A percentile compares a stretch with the other conserved stretches of the same genome.
Conservation (phyloP, 1,140 invertebrate species). For the Eumeta japonica region DNA sequence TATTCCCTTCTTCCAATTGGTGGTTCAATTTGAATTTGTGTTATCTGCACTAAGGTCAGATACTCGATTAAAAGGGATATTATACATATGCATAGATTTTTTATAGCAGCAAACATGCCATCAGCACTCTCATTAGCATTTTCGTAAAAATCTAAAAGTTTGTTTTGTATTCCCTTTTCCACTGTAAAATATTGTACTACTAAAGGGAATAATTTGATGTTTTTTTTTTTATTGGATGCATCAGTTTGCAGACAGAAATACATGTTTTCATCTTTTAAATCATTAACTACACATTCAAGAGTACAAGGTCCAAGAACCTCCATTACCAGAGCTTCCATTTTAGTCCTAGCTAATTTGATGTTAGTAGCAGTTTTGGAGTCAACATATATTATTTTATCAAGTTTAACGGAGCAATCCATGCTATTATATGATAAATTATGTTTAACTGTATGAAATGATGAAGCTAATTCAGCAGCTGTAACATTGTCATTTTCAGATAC, state of each 20-base stretch:
- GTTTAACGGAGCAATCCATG: too few species aligned
- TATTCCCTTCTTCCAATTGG: too few species aligned
- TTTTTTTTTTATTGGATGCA: constrained; percentile 4
- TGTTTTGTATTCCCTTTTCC: constrained; percentile 3
- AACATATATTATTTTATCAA: constrained; percentile 1
- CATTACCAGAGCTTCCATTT: constrained; percentile 2
- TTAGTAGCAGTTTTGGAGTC: constrained; percentile 3
- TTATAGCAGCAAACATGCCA: constrained; percentile 13
- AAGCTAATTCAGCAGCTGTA: constrained; percentile 3
- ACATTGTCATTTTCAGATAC: constrained; percentile 4
- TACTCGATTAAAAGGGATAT: constrained; percentile 5
- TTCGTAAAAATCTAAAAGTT: constrained; percentile 4
- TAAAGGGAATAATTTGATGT: too few species aligned
- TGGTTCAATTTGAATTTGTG: too few species aligned
- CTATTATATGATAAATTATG: too few species aligned
- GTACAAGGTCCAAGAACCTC: constrained; percentile 2
- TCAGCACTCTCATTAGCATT: constrained; percentile 7
- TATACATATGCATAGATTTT: constrained; percentile 11
- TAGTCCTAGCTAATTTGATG: constrained; percentile 2
- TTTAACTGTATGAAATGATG: constrained; percentile 3
- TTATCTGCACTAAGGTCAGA: too few species aligned
- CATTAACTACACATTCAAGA: constrained; percentile 1
- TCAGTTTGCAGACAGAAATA: too few species aligned
- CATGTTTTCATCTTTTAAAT: constrained; percentile 4
- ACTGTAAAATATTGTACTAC: constrained; percentile 4